phyloP scores from a whole-genome alignment of 2,888 invertebrate genomes.

The Cataglyphis albicans region DNA sequence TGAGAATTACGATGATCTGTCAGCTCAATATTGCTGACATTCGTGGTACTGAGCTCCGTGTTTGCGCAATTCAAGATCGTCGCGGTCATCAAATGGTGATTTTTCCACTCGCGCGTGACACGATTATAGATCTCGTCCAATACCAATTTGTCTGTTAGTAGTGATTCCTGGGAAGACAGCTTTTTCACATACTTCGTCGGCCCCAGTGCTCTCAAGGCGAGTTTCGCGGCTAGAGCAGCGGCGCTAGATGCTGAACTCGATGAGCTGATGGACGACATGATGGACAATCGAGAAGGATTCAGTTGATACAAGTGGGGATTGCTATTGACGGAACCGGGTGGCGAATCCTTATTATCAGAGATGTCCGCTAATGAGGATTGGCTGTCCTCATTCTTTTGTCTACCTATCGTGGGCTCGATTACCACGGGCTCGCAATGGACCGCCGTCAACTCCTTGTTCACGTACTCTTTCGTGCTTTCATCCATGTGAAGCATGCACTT shows the following conservation, averaged over 20 bases:
- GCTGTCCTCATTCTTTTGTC: constrained; percentile 75
- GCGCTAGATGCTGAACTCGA: constrained; percentile 82
- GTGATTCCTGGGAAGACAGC: constrained; percentile 34
- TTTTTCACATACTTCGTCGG: constrained; percentile 79
- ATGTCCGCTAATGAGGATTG: constrained; percentile 80
- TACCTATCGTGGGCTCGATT: constrained; percentile 56
- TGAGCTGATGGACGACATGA: constrained; percentile 80
- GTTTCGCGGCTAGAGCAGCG: constrained; percentile 75
- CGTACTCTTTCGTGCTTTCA: constrained; percentile 79
- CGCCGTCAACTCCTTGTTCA: constrained; percentile 77
- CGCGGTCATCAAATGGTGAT: constrained; percentile 73
- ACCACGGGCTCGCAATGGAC: constrained; percentile 77
- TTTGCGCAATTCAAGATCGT: constrained; percentile 75
- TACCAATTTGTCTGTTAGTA: constrained; percentile 57
- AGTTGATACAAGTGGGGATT: constrained; percentile 76
- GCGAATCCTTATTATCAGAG: constrained; percentile 82
- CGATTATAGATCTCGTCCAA: constrained; percentile 75
- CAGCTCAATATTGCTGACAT: constrained; percentile 72
- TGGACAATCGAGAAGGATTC: constrained; percentile 77
- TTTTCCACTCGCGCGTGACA: constrained; percentile 81
- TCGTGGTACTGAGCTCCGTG: constrained; percentile 71
- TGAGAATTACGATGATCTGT: constrained; percentile 71
- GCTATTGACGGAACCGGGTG: constrained; percentile 82
- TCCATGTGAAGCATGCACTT: constrained; percentile 81
- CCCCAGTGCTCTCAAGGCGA: constrained; percentile 69